A percentile compares a stretch with the other conserved stretches of the same genome.
phyloP scores from a whole-genome alignment of 1,140 invertebrate species.

The Cotesia glomerata region DNA sequence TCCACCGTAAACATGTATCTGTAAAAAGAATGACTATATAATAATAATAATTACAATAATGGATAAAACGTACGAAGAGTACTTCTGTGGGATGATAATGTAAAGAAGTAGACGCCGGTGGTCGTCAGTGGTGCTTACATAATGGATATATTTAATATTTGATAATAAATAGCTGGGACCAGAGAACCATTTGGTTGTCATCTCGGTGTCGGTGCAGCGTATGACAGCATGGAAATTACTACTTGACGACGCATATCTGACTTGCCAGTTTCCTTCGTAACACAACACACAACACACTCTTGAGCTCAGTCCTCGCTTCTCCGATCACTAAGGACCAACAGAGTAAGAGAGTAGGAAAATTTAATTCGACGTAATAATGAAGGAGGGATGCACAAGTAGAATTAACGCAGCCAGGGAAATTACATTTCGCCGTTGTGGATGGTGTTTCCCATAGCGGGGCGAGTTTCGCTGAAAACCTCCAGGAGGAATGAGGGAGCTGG shows the following conservation, averaged over 20 bases:
- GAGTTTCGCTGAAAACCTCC: no score
- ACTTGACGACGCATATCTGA: constrained; percentile 49
- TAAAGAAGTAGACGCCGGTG: constrained; percentile 8
- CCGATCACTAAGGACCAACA: background rate
- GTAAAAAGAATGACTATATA: background rate
- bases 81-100: no score
- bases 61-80: background rate
- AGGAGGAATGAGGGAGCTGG: background rate
- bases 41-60: background rate
- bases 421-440: constrained; percentile 14
- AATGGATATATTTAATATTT: background rate
- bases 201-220: constrained; percentile 30
- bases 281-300: no score
- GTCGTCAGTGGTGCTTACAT: constrained; percentile 1
- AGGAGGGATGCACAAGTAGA: background rate
- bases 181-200: background rate
- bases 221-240: constrained; percentile 56
- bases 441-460: no score
- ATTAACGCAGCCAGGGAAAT: constrained; percentile 23
- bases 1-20: no score
- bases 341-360: no score
- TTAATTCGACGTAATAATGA: background rate
- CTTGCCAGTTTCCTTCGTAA: constrained; percentile 6
- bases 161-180: no score
- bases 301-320: background rate